These are phyloP conservation scores for Lithobates pipiens DNA, from an alignment of 2,797 vertebrate genomes.

Conservation along the genomic window DNA sequence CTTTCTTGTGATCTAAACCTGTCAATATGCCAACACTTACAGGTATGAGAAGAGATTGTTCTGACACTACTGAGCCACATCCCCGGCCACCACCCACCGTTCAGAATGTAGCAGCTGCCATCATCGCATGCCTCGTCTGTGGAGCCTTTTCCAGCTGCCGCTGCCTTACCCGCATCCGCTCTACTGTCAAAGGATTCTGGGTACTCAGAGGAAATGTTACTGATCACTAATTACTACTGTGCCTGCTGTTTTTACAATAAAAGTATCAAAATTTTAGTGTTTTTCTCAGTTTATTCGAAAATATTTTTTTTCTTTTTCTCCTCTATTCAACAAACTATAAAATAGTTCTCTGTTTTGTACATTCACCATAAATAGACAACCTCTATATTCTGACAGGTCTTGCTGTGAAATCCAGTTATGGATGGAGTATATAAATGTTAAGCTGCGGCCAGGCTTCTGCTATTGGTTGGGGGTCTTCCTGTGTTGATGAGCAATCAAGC, in stretches of 20 bases:
- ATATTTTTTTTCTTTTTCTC: no score
- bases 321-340: conserved; percentile 9
- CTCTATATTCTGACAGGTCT: background rate
- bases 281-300: background rate
- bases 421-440: no score
- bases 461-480: no score
- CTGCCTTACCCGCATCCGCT: conserved; percentile 43
- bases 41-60: conserved; percentile 98
- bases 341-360: background rate
- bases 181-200: background rate
- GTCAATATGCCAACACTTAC: background rate
- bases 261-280: conserved; percentile 18
- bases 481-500: no score
- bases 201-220: background rate
- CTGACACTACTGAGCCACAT: conserved; percentile 70
- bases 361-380: background rate
- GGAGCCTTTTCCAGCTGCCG: conserved; percentile 40
- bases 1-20: no score
- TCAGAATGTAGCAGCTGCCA: background rate
- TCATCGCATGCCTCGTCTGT: conserved; percentile 63
- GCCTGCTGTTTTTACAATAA: conserved; percentile 70
- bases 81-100: no score
- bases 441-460: no score
- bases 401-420: no score
- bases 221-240: background rate